Evolutionary conservation across 2,797 vertebrate genomes (phyloP).

Genomic region (Muscicapa comitata): DNA sequence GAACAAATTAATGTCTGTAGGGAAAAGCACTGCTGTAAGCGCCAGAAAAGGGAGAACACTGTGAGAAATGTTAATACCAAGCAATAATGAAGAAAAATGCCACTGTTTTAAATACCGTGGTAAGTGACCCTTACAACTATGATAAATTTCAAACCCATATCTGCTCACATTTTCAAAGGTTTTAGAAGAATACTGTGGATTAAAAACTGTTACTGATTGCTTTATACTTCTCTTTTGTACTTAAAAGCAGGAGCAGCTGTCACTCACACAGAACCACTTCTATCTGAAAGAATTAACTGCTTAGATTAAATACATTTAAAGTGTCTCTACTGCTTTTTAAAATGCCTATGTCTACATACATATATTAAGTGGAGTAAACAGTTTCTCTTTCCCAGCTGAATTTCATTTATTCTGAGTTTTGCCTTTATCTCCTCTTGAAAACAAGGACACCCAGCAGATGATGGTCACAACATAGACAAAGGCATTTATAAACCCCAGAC

Average conservation of each 20-base stretch:
- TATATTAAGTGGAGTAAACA: not conserved
- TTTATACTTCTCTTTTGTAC: not conserved
- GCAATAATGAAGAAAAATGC: not conserved
- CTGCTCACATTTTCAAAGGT: not conserved
- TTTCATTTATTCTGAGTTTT: conserved; percentile 34
- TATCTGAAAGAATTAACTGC: not conserved
- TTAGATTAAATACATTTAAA: conserved; percentile 2
- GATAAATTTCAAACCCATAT: not conserved
- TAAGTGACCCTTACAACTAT: not conserved
- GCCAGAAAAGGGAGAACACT: not conserved
- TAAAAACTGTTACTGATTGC: not conserved
- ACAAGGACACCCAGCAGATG: not conserved
- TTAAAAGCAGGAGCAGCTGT: not conserved
- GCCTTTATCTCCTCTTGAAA: conserved; percentile 9
- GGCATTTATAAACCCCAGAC: conserved; percentile 15
- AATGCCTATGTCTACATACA: not conserved
- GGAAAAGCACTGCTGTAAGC: not conserved
- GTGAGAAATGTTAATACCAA: not conserved
- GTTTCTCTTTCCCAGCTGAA: not conserved
- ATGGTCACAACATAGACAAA: not conserved
- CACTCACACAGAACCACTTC: not conserved
- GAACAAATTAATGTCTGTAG: not conserved
- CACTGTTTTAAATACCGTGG: not conserved
- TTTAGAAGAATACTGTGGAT: not conserved
- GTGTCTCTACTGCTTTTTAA: not conserved